Evolutionary conservation across 2,113 vertebrate genomes (phyloP).

Genomic region (Lampris incognitus): DNA sequence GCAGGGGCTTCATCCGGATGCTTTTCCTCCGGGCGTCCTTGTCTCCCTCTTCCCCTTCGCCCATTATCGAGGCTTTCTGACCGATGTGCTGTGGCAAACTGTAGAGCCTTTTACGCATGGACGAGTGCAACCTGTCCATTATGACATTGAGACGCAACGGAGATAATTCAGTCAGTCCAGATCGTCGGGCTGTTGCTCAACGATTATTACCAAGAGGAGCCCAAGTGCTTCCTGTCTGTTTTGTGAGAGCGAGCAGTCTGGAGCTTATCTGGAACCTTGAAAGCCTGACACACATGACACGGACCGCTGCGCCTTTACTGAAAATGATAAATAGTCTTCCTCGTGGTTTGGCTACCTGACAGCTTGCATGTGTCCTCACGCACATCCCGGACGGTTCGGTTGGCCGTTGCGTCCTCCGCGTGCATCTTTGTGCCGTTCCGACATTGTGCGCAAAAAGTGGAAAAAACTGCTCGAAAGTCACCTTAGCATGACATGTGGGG

Average conservation of each 20-base stretch:
- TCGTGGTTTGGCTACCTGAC: constrained; percentile 73
- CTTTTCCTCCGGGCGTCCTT: constrained; percentile 93
- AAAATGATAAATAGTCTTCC: constrained; percentile 57
- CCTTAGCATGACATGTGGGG: constrained; percentile 78
- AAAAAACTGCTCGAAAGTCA: constrained; percentile 79
- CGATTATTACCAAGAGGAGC: constrained; percentile 61
- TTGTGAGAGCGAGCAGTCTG: constrained; percentile 72
- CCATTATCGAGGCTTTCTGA: constrained; percentile 93
- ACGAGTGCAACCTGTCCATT: constrained; percentile 96
- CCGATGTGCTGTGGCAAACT: constrained; percentile 97
- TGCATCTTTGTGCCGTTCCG: constrained; percentile 68
- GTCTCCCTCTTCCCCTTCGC: constrained; percentile 90
- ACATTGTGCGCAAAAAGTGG: constrained; percentile 79
- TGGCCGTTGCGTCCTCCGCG: constrained; percentile 67
- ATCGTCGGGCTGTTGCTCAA: constrained; percentile 46
- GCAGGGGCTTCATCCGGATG: constrained; percentile 92
- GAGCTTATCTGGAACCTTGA: constrained; percentile 78
- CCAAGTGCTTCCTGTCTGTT: constrained; percentile 70
- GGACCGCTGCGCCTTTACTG: constrained; percentile 63
- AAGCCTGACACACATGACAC: constrained; percentile 79
- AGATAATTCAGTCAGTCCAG: constrained; percentile 58
- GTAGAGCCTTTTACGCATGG: constrained; percentile 99
- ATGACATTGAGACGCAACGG: constrained; percentile 74
- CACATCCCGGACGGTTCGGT: constrained; percentile 67
- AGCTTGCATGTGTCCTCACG: constrained; percentile 74